Percentiles rank a stretch among this genome's conserved stretches.
Evolutionary conservation across 2,797 vertebrate genomes (phyloP).

Genomic region (Lepus townsendii): DNA sequence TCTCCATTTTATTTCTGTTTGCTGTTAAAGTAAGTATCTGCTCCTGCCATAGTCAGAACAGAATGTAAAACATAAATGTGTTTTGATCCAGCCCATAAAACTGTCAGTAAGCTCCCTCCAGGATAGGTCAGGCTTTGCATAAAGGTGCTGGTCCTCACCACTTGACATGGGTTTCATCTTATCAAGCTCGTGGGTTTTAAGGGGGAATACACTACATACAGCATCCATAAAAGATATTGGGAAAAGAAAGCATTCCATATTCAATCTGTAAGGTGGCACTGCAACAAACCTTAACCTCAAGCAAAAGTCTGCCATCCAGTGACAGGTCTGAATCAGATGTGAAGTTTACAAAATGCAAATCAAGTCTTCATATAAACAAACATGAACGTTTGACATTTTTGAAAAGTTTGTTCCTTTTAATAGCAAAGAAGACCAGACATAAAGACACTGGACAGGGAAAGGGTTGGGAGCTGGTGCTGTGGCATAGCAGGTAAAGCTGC

Average conservation of each 20-base stretch:
- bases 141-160: not conserved
- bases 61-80: not conserved
- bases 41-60: not conserved
- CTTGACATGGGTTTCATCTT: not conserved
- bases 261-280: not conserved
- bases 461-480: too few relatives aligned
- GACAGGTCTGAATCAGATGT: not conserved
- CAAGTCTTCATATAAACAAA: conserved; percentile 54
- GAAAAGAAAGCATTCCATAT: not conserved
- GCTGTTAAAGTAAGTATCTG: conserved; percentile 33
- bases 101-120: not conserved
- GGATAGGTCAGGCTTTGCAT: not conserved
- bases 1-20: conserved; percentile 27
- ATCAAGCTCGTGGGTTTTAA: not conserved
- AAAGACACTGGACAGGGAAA: not conserved
- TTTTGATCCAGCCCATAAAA: conserved; percentile 33
- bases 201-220: not conserved
- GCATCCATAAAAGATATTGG: not conserved
- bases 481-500: too few relatives aligned
- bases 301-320: not conserved
- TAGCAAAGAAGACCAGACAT: not conserved
- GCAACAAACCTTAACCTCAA: not conserved
- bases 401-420: conserved; percentile 37
- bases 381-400: not conserved
- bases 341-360: conserved; percentile 20